Evolutionary conservation across 1,140 invertebrate species (phyloP), one percentile per base, ranked within the genome.

Genomic region (Leptinotarsa undecemlineata): DNA sequence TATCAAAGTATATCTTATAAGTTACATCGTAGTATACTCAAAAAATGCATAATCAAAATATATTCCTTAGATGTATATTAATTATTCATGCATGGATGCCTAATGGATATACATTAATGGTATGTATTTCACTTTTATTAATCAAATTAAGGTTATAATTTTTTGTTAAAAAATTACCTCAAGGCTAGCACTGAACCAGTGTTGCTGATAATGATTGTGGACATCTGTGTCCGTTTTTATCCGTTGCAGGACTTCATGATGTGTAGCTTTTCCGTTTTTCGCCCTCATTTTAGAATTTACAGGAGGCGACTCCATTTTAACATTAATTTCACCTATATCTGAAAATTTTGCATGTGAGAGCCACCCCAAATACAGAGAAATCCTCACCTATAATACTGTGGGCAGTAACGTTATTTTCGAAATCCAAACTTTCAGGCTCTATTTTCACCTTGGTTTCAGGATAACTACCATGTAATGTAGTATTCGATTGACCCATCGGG

Each of bases 131-230:
- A 42, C 33, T 42, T 42, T 42, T 3, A 42, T 42, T 42, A 8
- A 42, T 11, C 33, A 11, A 42, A 42, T 42, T 42, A 42, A 42
- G 2, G 2, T 42, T 42, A 42, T 42, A 11, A 11, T 42, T 42
- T 42, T 8, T 42, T 42, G 8, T 42, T 42, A 42, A 42, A 2
- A 11, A 42, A 57, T 57, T 57, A 83, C 82, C 79, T 85, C 84
- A 63, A 85, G 74, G 73, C 83, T 81, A 19, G 81, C 77, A 79
- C 83, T 83, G 72, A 85, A 85, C 84, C 84, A 85, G 74, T 84
- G 78, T 67, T 82, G 79, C 74, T 85, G 84, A 74, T 85, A 84
- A 74, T 84, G 81, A 76, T 85, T 85, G 74, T 78, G 81, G 48
- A 81, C 76, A 72, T 83, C 80, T 14, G 23, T 75, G 73, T 80